Conservation (phyloP, 1,140 invertebrate species). For the Cardiocondyla obscurior region DNA sequence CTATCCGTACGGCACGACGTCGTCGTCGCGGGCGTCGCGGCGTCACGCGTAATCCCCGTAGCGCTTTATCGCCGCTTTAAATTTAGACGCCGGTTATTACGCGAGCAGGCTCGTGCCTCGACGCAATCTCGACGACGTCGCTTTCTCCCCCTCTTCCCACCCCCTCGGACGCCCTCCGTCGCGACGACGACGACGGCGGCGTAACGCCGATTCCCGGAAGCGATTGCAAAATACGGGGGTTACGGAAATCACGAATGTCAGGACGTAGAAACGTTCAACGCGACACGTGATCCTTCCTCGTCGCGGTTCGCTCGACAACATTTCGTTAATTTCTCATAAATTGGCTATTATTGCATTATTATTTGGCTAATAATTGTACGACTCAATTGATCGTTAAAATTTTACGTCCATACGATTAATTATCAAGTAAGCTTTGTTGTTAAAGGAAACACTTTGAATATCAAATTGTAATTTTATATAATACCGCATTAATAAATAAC, state of each 20-base stretch:
- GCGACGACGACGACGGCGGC: slow-evolving; percentile 13
- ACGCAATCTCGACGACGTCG: slow-evolving; percentile 40
- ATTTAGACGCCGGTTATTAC: slow-evolving; percentile 68
- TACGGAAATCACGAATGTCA: slow-evolving; percentile 28
- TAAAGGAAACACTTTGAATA: slow-evolving; percentile 16
- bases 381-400: slow-evolving; percentile 2
- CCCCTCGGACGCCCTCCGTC: not conserved
- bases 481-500: slow-evolving; percentile 1
- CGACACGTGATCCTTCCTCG: not conserved
- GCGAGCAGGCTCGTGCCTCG: slow-evolving; percentile 59
- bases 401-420: slow-evolving; percentile 23
- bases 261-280: not conserved
- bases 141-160: too few species aligned
- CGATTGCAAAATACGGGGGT: slow-evolving; percentile 44
- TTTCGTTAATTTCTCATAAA: slow-evolving; percentile 5
- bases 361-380: slow-evolving; percentile 14
- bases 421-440: not conserved
- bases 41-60: slow-evolving; percentile 61
- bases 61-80: slow-evolving; percentile 49
- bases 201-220: slow-evolving; percentile 58
- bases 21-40: slow-evolving; percentile 1
- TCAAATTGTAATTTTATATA: slow-evolving; percentile 1
- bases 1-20: slow-evolving; percentile 23
- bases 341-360: slow-evolving; percentile 4
- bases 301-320: not conserved